phyloP scores from a whole-genome alignment of 2,888 invertebrate genomes.

The Sinelater perroti region DNA sequence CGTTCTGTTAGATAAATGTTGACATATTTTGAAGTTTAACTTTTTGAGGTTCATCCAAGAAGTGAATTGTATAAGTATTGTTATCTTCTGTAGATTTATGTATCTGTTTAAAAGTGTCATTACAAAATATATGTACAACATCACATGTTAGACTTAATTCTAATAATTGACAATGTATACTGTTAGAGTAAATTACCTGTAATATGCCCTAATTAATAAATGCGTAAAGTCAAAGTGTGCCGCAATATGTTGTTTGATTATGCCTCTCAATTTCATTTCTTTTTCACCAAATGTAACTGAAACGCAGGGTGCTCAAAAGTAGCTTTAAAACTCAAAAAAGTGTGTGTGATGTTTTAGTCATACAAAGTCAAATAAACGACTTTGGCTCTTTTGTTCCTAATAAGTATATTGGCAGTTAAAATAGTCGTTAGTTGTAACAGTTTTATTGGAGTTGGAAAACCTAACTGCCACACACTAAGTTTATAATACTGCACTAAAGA shows the following conservation, averaged over 20 bases:
- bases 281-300: too few species aligned
- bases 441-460: too few species aligned
- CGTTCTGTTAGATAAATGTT: conserved; percentile 56
- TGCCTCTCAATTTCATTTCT: too few species aligned
- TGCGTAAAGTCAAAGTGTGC: conserved; percentile 37
- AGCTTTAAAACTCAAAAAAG: too few species aligned
- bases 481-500: too few species aligned
- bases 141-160: conserved; percentile 52
- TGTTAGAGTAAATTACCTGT: conserved; percentile 55
- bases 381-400: too few species aligned
- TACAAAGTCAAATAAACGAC: too few species aligned
- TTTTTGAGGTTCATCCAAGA: conserved; percentile 51
- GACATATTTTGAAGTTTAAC: conserved; percentile 54
- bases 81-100: conserved; percentile 55
- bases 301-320: too few species aligned
- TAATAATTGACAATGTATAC: conserved; percentile 56
- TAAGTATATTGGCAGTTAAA: too few species aligned
- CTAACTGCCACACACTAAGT: too few species aligned
- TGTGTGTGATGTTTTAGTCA: too few species aligned
- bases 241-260: not conserved
- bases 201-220: conserved; percentile 55
- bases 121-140: conserved; percentile 57
- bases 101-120: conserved; percentile 44
- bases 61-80: conserved; percentile 54
- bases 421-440: too few species aligned